Evolutionary conservation across 2,888 invertebrate genomes (phyloP), one percentile per base, ranked within the genome.

Genomic region (Stenodema calcarata): DNA sequence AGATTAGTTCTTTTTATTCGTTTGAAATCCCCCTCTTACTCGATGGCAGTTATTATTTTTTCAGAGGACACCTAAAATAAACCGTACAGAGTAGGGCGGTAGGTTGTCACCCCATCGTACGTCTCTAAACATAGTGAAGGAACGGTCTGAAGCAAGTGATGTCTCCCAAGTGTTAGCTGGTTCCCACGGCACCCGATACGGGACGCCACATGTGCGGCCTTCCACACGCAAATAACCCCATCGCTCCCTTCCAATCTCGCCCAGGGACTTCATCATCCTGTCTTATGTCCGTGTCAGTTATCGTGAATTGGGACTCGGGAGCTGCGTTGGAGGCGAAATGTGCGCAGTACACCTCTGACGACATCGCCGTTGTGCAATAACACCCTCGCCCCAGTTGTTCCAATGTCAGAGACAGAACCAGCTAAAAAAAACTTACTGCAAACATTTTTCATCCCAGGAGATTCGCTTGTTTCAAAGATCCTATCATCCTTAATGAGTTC

Each of bases 131-230:
- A 80, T 80, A 80, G 54, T 80, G 30, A 44, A 42, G 44, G 42
- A 27, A 50, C 30, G 42, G 62, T 62, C 62, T 62, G 80, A 78
- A 84, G 84, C 84, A 75, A 84, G 84, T 84, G 84, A 84, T 54
- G 73, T 44, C 54, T 73, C 42, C 84, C 84, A 84, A 84, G 84
- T 84, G 84, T 84, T 84, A 30, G 73, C 42, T 73, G 84, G 84
- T 84, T 84, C 84, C 84, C 84, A 84, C 84, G 84, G 84, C 84
- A 70, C 44, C 84, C 82, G 35, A 82, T 82, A 82, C 82, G 62
- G 70, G 41, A 23, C 41, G 62, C 84, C 84, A 84, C 73, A 84
- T 84, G 84, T 84, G 84, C 47, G 28, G 44, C 44, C 78, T 44
- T 78, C 78, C 14, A 78, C 78, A 78, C 78, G 78, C 78, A 78